phyloP scores from a whole-genome alignment of 1,140 invertebrate species.

The Hypothenemus hampei region DNA sequence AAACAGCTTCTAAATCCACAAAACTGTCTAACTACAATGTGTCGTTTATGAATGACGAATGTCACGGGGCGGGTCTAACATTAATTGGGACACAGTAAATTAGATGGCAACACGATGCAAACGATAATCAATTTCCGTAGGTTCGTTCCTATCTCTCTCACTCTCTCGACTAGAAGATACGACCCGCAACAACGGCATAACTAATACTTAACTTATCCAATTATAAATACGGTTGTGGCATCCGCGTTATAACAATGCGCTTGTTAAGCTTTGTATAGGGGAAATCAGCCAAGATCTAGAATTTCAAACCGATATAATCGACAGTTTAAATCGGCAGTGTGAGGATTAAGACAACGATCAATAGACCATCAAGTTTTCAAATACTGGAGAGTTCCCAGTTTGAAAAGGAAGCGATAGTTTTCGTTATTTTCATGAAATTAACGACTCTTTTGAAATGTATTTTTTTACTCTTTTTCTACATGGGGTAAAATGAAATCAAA shows the following conservation, averaged over 20 bases:
- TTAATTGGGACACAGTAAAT: slow-evolving; percentile 20
- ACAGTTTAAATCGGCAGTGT: no score
- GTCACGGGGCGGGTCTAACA: slow-evolving; percentile 9
- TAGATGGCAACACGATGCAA: slow-evolving; percentile 22
- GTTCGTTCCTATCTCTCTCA: slow-evolving; percentile 1
- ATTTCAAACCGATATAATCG: no score
- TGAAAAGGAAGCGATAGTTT: no score
- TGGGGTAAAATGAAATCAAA: no score
- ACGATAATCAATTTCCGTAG: slow-evolving; percentile 23
- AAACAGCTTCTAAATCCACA: background rate
- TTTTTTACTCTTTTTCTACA: no score
- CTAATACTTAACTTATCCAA: slow-evolving; percentile 25
- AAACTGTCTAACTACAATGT: slow-evolving; percentile 1
- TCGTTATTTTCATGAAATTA: no score
- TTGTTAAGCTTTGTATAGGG: no score
- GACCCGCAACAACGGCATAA: slow-evolving; percentile 15
- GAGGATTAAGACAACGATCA: background rate
- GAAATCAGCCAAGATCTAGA: no score
- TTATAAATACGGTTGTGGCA: slow-evolving; percentile 10
- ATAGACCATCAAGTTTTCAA: background rate
- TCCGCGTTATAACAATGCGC: background rate
- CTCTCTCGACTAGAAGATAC: background rate
- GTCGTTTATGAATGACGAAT: slow-evolving; percentile 8
- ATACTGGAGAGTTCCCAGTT: background rate
- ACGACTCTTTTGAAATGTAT: no score